phyloP scores from a whole-genome alignment of 2,888 invertebrate genomes.

The Patella caerulea region DNA sequence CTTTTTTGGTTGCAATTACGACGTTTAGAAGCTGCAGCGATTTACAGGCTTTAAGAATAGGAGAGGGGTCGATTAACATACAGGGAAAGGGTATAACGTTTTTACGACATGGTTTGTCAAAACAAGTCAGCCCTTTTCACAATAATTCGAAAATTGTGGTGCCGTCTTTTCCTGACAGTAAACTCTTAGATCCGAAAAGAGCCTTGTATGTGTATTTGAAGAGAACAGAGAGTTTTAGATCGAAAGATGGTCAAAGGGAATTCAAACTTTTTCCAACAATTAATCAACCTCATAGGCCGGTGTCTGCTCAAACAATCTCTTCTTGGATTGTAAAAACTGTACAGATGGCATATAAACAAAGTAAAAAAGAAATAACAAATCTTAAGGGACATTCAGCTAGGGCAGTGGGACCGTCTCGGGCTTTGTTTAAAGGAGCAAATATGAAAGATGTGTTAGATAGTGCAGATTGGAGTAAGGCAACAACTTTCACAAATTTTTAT shows the following conservation, averaged over 20 bases:
- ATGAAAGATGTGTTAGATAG: too few relatives aligned
- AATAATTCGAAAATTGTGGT: not conserved
- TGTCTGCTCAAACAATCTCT: slow-evolving; percentile 11
- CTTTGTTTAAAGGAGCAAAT: too few relatives aligned
- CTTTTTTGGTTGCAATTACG: not conserved
- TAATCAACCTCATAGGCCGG: not conserved
- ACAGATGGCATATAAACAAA: not conserved
- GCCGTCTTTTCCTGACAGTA: not conserved
- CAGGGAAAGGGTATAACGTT: not conserved
- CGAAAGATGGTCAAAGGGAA: not conserved
- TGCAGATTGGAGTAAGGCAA: too few relatives aligned
- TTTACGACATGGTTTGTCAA: not conserved
- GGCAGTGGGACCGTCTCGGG: too few relatives aligned
- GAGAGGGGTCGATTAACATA: not conserved
- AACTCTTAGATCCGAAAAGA: not conserved
- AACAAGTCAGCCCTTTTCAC: not conserved
- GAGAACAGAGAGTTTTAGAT: not conserved
- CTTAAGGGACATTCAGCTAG: too few relatives aligned
- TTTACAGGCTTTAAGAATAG: not conserved
- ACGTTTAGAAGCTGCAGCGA: not conserved
- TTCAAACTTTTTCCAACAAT: not conserved
- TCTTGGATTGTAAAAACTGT: slow-evolving; percentile 14
- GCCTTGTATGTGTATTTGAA: not conserved
- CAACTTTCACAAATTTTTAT: too few relatives aligned
- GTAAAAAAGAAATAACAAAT: too few relatives aligned